phyloP scores from a whole-genome alignment of 2,888 invertebrate genomes.

The Heliothis peltigera region DNA sequence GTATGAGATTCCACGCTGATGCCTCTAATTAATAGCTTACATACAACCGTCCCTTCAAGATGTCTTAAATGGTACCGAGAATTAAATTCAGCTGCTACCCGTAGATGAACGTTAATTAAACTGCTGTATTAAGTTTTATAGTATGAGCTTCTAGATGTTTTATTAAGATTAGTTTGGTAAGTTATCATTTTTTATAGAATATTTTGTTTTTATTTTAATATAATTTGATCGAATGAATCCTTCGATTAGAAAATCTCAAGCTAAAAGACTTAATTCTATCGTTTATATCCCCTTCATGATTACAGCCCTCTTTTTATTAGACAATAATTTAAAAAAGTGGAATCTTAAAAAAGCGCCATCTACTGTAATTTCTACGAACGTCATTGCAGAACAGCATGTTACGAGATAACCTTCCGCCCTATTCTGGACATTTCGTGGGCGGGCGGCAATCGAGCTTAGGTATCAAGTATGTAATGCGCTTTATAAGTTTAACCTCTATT shows the following conservation, averaged over 20 bases:
- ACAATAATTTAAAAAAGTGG: background rate
- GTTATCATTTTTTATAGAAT: constrained; percentile 3
- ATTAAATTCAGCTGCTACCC: constrained; percentile 65
- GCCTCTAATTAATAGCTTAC: constrained; percentile 82
- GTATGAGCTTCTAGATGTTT: constrained; percentile 45
- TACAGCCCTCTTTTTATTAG: background rate
- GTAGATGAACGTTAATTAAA: constrained; percentile 60
- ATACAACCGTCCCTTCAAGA: constrained; percentile 70
- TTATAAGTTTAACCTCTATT: accelerated
- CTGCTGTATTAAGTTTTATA: constrained; percentile 57
- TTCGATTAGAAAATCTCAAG: too few species aligned
- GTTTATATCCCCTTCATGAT: background rate
- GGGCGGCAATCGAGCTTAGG: background rate
- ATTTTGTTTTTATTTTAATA: background rate
- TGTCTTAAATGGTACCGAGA: constrained; percentile 66
- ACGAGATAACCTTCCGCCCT: background rate
- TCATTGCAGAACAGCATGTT: background rate
- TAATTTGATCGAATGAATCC: background rate
- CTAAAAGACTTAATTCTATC: background rate
- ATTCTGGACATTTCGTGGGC: background rate
- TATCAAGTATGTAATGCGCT: background rate
- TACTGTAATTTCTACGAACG: constrained; percentile 11
- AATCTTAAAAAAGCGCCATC: constrained; percentile 39
- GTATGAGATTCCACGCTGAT: constrained; percentile 83
- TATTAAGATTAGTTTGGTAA: constrained; percentile 20